These are phyloP conservation scores for Himalopsyche tibetana DNA, from an alignment of 2,888 invertebrate species.

Conservation along the genomic window DNA sequence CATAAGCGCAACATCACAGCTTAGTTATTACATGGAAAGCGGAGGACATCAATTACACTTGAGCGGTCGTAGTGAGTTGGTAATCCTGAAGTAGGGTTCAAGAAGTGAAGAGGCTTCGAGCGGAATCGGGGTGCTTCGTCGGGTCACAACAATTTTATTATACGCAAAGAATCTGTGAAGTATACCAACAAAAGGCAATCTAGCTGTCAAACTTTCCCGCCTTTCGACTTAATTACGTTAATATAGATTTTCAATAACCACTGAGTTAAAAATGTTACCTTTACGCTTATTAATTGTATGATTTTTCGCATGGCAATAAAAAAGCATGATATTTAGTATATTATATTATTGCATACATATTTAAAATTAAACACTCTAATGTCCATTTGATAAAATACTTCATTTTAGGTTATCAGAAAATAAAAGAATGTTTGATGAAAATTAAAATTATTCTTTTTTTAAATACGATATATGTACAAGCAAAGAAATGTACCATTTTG, in stretches of 20 bases:
- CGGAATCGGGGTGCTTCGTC: not conserved
- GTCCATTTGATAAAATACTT: too few relatives aligned
- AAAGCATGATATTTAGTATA: too few relatives aligned
- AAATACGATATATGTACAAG: too few relatives aligned
- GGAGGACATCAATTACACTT: slow-evolving; percentile 55
- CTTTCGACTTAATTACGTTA: not conserved
- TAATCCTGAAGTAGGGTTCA: slow-evolving; percentile 16
- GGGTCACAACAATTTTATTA: not conserved
- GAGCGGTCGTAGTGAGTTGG: slow-evolving; percentile 11
- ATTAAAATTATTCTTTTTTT: too few relatives aligned
- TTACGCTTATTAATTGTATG: not conserved
- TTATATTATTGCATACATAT: too few relatives aligned
- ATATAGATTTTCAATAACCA: not conserved
- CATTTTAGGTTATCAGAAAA: too few relatives aligned
- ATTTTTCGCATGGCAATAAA: too few relatives aligned
- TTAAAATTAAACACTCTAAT: too few relatives aligned
- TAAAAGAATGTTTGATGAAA: too few relatives aligned
- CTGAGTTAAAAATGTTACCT: not conserved
- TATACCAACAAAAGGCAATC: slow-evolving; percentile 4
- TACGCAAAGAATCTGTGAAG: slow-evolving; percentile 23
- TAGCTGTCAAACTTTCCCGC: not conserved
- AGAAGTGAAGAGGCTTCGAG: not conserved
- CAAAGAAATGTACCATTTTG: too few relatives aligned
- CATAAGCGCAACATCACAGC: not conserved
- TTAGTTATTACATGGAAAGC: slow-evolving; percentile 16